Conservation (phyloP, 92 coral and sea anemone species). For the Actinostola sp. region DNA sequence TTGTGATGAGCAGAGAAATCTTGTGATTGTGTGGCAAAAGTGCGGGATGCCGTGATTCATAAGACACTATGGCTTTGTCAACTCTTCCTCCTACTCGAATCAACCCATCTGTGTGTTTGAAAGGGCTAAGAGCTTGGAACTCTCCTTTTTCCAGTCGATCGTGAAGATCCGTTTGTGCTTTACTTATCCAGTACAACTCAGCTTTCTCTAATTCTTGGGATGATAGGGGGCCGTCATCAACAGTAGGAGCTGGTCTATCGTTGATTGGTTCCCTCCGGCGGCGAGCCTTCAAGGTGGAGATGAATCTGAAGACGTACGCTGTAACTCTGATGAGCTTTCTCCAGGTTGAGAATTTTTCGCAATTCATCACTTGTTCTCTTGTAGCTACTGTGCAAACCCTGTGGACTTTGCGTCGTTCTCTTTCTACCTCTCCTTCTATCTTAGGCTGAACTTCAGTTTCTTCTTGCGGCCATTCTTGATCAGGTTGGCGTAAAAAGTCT, state of each 20-base stretch:
- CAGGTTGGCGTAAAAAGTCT: conserved; percentile 40
- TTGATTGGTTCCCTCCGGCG: conserved; percentile 3
- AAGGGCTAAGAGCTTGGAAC: conserved; percentile 48
- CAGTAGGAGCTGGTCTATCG: no score
- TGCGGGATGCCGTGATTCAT: conserved; percentile 37
- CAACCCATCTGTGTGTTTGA: conserved; percentile 19
- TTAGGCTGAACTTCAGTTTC: not conserved
- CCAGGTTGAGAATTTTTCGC: conserved; percentile 46
- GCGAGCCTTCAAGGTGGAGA: conserved; percentile 11
- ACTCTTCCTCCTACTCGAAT: conserved; percentile 59
- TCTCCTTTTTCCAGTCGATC: conserved; percentile 42
- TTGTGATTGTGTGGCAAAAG: conserved; percentile 40
- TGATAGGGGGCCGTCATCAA: conserved; percentile 29
- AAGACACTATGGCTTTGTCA: conserved; percentile 39
- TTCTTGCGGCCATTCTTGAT: conserved; percentile 39
- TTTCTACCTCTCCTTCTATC: conserved; percentile 12
- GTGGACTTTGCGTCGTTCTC: conserved; percentile 45
- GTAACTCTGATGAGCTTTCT: conserved; percentile 57
- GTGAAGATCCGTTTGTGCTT: conserved; percentile 38
- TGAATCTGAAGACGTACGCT: conserved; percentile 33
- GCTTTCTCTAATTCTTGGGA: conserved; percentile 40
- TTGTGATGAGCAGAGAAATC: conserved; percentile 38
- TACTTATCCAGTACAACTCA: conserved; percentile 31
- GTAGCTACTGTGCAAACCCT: conserved; percentile 26
- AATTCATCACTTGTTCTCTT: conserved; percentile 19